Conservation (phyloP, 1,140 invertebrate species). For the Reticulitermes speratus region DNA sequence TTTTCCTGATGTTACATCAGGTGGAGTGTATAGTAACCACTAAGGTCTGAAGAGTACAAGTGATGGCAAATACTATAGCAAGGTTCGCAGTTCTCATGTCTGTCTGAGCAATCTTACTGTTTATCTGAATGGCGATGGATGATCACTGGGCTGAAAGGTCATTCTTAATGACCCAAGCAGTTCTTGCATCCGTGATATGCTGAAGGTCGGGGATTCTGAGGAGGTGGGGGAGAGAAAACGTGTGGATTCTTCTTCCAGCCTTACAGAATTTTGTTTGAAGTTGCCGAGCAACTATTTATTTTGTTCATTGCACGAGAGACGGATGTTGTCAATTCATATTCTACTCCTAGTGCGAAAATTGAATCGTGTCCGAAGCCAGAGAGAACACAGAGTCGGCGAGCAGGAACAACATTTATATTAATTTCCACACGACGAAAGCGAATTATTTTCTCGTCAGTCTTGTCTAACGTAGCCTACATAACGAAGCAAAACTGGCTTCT, state of each 20-base stretch:
- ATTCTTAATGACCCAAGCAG: slow-evolving; percentile 9
- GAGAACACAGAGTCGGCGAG: not conserved
- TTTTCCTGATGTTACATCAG: too few species aligned
- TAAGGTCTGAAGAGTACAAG: too few species aligned
- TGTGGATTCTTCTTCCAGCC: not conserved
- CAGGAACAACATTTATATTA: too few species aligned
- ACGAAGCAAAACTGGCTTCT: too few species aligned
- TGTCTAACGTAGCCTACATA: too few species aligned
- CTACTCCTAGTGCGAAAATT: not conserved
- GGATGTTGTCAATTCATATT: not conserved
- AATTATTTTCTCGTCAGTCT: too few species aligned
- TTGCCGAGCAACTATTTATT: not conserved
- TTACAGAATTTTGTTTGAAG: not conserved
- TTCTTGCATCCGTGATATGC: not conserved
- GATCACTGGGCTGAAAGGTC: not conserved
- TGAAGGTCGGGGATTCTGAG: not conserved
- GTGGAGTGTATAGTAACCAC: too few species aligned
- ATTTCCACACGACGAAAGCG: too few species aligned
- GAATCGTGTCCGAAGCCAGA: not conserved
- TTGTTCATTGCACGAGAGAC: too few species aligned
- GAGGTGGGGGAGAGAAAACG: not conserved
- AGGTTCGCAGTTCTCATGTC: not conserved
- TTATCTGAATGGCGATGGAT: not conserved
- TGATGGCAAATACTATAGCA: too few species aligned
- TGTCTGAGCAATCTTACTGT: not conserved